Evolutionary conservation across 2,113 vertebrate genomes (phyloP).

Genomic region (Parus major): DNA sequence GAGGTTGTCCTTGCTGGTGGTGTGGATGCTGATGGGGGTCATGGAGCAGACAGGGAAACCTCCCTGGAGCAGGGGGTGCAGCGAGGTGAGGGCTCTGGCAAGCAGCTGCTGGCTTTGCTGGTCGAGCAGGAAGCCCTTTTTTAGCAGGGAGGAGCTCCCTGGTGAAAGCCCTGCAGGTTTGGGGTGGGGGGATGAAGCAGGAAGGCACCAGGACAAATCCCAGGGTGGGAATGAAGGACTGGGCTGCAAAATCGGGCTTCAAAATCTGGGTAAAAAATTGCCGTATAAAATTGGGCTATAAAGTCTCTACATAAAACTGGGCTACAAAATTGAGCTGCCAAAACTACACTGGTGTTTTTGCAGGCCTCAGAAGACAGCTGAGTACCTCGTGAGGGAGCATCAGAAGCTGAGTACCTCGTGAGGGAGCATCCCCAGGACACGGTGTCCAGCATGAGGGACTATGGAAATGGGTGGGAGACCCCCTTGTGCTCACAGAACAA

Average conservation of each 20-base stretch:
- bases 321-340: not conserved
- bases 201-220: not conserved
- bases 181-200: not conserved
- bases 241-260: not conserved
- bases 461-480: not conserved
- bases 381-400: not conserved
- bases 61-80: not conserved
- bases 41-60: not conserved
- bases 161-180: not conserved
- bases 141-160: not conserved
- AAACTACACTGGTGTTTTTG: not conserved
- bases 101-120: not conserved
- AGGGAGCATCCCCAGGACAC: not conserved
- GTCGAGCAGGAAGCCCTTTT: not conserved
- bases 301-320: not conserved
- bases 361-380: not conserved
- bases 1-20: not conserved
- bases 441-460: not conserved
- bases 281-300: not conserved
- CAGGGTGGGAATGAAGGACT: not conserved
- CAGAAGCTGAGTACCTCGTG: not conserved
- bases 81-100: not conserved
- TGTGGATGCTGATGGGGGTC: accelerated
- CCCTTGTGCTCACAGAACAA: not conserved
- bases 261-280: not conserved